phyloP scores from a whole-genome alignment of 2,797 vertebrate genomes.

The Semotilus atromaculatus region DNA sequence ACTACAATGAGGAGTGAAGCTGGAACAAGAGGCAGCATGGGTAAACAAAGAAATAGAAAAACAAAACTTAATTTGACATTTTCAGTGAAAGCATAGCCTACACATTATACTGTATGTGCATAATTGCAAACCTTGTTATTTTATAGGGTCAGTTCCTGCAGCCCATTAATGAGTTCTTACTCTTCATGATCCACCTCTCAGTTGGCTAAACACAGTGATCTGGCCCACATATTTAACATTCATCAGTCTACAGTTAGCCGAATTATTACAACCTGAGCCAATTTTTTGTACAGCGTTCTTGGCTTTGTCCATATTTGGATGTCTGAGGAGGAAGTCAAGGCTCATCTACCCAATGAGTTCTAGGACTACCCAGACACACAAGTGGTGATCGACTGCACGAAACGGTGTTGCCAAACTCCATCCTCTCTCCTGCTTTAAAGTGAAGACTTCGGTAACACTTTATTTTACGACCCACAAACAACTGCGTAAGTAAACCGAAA shows the following conservation, averaged over 20 bases:
- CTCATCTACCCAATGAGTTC: neutral
- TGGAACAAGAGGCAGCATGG: neutral
- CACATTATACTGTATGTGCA: neutral
- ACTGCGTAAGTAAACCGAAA: too few relatives aligned
- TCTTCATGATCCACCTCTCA: neutral
- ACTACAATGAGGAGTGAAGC: neutral
- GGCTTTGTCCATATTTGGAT: neutral
- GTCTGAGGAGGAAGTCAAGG: neutral
- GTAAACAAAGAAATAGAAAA: neutral
- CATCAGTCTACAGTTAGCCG: neutral
- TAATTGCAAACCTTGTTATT: neutral
- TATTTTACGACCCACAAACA: too few relatives aligned
- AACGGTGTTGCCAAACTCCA: too few relatives aligned
- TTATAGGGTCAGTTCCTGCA: neutral
- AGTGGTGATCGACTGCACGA: too few relatives aligned
- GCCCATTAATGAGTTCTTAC: neutral
- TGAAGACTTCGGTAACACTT: too few relatives aligned
- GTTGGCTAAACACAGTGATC: neutral
- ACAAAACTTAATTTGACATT: too few relatives aligned
- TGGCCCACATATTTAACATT: neutral
- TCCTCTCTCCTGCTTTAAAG: too few relatives aligned
- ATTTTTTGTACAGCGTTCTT: neutral
- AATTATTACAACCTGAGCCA: neutral
- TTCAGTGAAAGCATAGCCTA: neutral
- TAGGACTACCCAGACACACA: neutral